Conservation (phyloP, 2,888 invertebrate genomes). For the Branchellion lobata region DNA sequence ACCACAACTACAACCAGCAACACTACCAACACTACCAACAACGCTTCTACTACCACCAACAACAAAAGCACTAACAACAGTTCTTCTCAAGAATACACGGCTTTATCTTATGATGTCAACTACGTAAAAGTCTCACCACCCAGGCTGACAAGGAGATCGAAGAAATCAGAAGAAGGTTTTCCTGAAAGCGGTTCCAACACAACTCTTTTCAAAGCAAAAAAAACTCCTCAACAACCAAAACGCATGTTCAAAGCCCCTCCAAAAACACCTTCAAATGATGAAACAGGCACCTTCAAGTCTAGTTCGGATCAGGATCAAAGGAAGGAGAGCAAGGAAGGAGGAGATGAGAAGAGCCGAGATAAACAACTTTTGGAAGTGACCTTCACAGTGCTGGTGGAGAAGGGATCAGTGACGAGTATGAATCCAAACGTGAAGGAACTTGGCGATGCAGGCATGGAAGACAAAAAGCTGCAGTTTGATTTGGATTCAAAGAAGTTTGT, state of each 20-base stretch:
- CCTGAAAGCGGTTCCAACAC: background rate
- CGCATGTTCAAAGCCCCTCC: constrained; percentile 26
- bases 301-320: background rate
- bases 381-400: constrained; percentile 33
- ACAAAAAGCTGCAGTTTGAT: constrained; percentile 17
- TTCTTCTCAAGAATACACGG: constrained; percentile 41
- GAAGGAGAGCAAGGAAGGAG: background rate
- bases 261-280: constrained; percentile 8
- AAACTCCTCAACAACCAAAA: constrained; percentile 12
- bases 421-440: background rate
- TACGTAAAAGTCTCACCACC: constrained; percentile 48
- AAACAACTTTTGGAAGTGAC: constrained; percentile 30
- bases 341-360: no score
- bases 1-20: background rate
- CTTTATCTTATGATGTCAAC: constrained; percentile 46
- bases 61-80: constrained; percentile 4
- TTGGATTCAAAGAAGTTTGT: constrained; percentile 18
- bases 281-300: background rate
- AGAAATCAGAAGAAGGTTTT: constrained; percentile 26
- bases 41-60: background rate
- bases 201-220: background rate
- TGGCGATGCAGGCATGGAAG: background rate
- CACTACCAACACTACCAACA: background rate
- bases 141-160: constrained; percentile 43
- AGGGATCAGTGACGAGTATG: constrained; percentile 26